Conservation (phyloP, 2,113 vertebrate genomes). For the Brachyhypopomus occidentalis region DNA sequence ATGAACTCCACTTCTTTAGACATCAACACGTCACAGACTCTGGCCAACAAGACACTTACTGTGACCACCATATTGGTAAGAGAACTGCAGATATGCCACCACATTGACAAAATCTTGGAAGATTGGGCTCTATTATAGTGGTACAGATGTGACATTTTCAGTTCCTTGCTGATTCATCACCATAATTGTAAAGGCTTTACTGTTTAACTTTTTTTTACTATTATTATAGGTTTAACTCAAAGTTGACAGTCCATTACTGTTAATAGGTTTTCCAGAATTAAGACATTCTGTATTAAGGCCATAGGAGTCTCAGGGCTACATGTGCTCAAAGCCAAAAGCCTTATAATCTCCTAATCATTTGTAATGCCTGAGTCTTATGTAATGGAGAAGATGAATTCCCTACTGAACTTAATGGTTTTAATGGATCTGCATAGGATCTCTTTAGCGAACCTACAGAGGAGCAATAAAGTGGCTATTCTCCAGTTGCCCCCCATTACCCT, state of each 20-base stretch:
- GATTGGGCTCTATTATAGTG: background rate
- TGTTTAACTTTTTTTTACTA: background rate
- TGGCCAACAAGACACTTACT: conserved; percentile 85
- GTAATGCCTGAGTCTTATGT: background rate
- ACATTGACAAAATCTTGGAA: background rate
- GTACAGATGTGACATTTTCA: background rate
- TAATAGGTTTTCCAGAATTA: background rate
- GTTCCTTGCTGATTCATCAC: background rate
- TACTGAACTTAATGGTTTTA: background rate
- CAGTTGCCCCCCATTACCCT: background rate
- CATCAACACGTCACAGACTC: conserved; percentile 80
- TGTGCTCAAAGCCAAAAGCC: background rate
- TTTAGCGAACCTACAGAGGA: background rate
- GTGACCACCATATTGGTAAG: conserved; percentile 90
- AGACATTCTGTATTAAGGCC: background rate
- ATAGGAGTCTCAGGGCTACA: background rate
- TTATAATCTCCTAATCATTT: background rate
- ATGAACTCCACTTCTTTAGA: conserved; percentile 87
- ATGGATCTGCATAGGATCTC: background rate
- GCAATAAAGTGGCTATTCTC: conserved; percentile 1
- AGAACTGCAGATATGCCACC: conserved; percentile 11
- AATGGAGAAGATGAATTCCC: conserved; percentile 6
- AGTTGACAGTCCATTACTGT: background rate
- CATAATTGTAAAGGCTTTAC: too few species aligned
- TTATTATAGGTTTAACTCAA: background rate